phyloP scores from a whole-genome alignment of 2,113 vertebrate genomes.

The Hyperoodon ampullatus region DNA sequence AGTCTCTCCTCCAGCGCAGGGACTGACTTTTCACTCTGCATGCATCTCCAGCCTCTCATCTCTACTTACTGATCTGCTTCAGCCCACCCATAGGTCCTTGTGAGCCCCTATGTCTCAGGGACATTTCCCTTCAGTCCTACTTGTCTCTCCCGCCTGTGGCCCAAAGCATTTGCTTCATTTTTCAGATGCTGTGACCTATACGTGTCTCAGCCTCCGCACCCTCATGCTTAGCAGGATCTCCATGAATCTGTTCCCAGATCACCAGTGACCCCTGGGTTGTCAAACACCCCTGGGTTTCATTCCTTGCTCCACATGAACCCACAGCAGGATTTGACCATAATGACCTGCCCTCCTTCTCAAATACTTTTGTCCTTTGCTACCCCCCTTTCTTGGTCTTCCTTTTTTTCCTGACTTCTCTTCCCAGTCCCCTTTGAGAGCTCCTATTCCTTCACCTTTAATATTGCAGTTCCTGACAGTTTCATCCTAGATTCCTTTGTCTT shows the following conservation, averaged over 20 bases:
- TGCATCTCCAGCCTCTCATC: neutral
- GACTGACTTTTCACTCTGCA: rapidly evolving
- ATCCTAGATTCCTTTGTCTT: neutral
- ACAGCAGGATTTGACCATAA: neutral
- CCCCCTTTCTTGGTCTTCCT: neutral
- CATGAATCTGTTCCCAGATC: neutral
- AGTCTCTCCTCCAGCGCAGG: neutral
- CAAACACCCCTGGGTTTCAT: too few relatives aligned
- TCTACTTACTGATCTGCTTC: neutral
- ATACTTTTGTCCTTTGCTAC: neutral
- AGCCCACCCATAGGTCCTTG: rapidly evolving
- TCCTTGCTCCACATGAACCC: neutral
- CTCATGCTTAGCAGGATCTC: neutral
- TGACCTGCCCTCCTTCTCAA: neutral
- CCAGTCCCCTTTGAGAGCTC: neutral
- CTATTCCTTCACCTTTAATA: neutral
- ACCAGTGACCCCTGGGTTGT: neutral
- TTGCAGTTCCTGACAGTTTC: neutral
- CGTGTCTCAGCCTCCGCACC: neutral
- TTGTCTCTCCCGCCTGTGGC: neutral
- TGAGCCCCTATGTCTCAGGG: neutral
- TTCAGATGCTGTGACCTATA: neutral
- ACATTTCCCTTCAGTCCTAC: neutral
- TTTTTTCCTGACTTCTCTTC: neutral
- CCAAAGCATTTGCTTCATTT: too few relatives aligned